Evolutionary conservation across 2,113 vertebrate species (phyloP).

Genomic region (Oryctolagus cuniculus): DNA sequence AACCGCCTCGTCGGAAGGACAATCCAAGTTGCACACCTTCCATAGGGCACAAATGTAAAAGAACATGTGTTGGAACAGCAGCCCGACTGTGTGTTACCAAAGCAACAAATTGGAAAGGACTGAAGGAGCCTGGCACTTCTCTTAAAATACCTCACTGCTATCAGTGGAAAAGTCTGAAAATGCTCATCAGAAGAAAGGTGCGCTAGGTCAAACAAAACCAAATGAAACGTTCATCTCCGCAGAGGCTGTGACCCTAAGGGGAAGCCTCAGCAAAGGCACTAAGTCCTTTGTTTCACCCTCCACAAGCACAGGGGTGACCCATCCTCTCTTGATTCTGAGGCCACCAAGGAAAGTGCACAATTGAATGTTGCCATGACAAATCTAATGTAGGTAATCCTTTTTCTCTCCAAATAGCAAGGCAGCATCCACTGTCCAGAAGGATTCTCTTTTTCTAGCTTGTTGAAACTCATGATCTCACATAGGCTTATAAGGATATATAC

Average conservation of each 20-base stretch:
- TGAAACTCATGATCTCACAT: conserved; percentile 40
- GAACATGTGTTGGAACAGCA: background rate
- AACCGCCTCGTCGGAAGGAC: background rate
- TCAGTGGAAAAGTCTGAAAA: background rate
- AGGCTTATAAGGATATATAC: background rate
- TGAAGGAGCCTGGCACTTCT: background rate
- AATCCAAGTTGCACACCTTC: background rate
- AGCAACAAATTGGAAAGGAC: background rate
- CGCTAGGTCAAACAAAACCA: background rate
- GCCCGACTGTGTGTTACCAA: conserved; percentile 3
- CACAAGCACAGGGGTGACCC: conserved; percentile 78
- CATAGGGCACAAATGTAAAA: background rate
- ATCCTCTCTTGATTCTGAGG: conserved; percentile 76
- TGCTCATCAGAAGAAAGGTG: background rate
- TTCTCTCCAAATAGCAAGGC: conserved; percentile 54
- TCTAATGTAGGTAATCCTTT: conserved; percentile 69
- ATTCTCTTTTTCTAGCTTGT: conserved; percentile 9
- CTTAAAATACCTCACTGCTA: background rate
- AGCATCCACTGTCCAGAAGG: background rate
- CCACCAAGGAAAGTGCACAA: conserved; percentile 67
- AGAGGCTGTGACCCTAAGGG: conserved; percentile 37
- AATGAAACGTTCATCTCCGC: conserved; percentile 34
- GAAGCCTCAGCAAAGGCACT: conserved; percentile 48
- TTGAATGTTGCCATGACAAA: conserved; percentile 76
- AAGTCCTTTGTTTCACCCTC: conserved; percentile 77